phyloP scores from a whole-genome alignment of 2,113 vertebrate genomes.

The Heterotilapia buettikoferi region DNA sequence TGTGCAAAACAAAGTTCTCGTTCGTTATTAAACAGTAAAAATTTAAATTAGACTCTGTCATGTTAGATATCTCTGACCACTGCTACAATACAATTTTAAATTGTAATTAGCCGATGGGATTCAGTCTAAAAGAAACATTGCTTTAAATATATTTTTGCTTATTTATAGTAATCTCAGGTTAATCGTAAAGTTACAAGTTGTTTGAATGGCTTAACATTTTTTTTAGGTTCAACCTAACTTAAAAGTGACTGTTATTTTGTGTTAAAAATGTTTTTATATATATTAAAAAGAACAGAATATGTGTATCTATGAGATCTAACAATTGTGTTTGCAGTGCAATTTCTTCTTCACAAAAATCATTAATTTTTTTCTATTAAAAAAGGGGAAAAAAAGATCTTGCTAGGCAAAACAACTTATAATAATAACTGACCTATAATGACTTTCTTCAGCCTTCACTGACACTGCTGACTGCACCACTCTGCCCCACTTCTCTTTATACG shows the following conservation, averaged over 20 bases:
- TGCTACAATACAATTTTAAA: background rate
- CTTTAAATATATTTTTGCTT: background rate
- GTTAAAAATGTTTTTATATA: background rate
- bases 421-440: background rate
- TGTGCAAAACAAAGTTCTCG: background rate
- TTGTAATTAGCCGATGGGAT: background rate
- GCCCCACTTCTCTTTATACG: background rate
- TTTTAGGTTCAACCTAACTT: background rate
- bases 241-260: background rate
- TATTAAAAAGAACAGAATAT: background rate
- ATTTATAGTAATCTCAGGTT: background rate
- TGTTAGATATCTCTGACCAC: background rate
- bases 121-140: background rate
- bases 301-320: background rate
- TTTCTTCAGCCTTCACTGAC: background rate
- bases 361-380: background rate
- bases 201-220: background rate
- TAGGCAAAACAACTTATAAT: background rate
- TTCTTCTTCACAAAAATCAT: background rate
- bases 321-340: background rate
- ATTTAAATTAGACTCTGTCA: background rate
- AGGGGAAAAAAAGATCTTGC: accelerated
- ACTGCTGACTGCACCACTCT: background rate
- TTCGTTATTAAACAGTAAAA: background rate
- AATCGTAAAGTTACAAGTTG: background rate